Base-by-base conservation (phyloP, 2,113 vertebrate species). In the Eurystomus gularis region DNA sequence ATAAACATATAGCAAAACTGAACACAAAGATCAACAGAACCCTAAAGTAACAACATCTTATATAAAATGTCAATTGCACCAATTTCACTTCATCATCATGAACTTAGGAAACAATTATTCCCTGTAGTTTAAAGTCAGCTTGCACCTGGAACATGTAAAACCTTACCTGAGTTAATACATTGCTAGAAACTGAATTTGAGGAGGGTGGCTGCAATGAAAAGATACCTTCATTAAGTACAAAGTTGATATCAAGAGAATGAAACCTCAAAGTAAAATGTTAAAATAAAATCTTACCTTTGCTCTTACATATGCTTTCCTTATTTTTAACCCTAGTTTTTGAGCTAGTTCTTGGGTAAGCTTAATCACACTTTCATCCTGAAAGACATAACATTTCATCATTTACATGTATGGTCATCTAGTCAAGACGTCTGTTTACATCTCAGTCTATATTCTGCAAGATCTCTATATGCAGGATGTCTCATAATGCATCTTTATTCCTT, bases 281-380 rank as follows among this genome's bases (percentile, higher is more conserved):
- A 90, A 96, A 91, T 23, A 81, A 93, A 73, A 75, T 18, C 79
- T 58, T 97, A 99, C 99, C 98, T 99, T 99, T 33, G 98, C 98
- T 98, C 99, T 98, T 23, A 99, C 98, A 79, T 99, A 99, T 17
- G 99, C 99, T 98, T 99, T 99, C 89, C 99, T 99, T 97, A 99
- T 99, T 98, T 99, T 99, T 97, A 99, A 98, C 79, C 99, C 99
- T 96, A 99, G 98, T 96, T 98, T 98, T 97, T 99, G 99, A 97
- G 99, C 99, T 94, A 99, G 97, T 86, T 99, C 99, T 98, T 99
- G 99, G 82, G 99, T 99, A 97, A 99, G 96, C 93, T 99, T 98
- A 97, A 99, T 99, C 91, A 99, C 99, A 97, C 97, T 98, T 95
- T 99, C 97, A 98, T 99, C 99, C 99, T 99, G 93, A 40, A 93